These are phyloP conservation scores for Tursiops truncatus DNA, from an alignment of 2,113 vertebrate genomes.

Conservation along the genomic window DNA sequence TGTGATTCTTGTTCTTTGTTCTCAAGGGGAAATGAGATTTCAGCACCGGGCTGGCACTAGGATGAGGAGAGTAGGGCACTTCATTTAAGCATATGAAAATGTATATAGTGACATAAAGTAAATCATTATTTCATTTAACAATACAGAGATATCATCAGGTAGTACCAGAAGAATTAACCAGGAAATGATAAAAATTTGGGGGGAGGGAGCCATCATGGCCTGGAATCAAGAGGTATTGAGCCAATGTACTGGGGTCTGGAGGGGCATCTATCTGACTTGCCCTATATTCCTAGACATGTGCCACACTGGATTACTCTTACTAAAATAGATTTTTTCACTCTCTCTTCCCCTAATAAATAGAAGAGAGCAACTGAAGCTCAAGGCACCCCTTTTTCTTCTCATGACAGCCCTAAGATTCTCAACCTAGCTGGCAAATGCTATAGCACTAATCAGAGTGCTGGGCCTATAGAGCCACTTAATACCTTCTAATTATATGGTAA, in stretches of 20 bases:
- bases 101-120: not conserved
- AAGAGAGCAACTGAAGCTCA: not conserved
- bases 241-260: not conserved
- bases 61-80: not conserved
- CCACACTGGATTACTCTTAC: not conserved
- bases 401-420: not conserved
- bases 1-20: not conserved
- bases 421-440: not conserved
- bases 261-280: not conserved
- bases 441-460: not conserved
- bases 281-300: not conserved
- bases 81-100: not conserved
- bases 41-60: not conserved
- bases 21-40: not conserved
- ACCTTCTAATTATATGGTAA: not conserved
- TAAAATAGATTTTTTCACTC: not conserved
- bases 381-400: not conserved
- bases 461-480: not conserved
- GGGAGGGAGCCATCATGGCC: not conserved
- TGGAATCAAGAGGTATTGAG: not conserved
- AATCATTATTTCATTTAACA: not conserved
- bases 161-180: not conserved
- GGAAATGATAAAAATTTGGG: not conserved
- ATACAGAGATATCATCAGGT: not conserved
- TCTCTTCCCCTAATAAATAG: not conserved